Evolutionary conservation across 2,888 invertebrate genomes (phyloP).

Genomic region (Leucoma salicis): DNA sequence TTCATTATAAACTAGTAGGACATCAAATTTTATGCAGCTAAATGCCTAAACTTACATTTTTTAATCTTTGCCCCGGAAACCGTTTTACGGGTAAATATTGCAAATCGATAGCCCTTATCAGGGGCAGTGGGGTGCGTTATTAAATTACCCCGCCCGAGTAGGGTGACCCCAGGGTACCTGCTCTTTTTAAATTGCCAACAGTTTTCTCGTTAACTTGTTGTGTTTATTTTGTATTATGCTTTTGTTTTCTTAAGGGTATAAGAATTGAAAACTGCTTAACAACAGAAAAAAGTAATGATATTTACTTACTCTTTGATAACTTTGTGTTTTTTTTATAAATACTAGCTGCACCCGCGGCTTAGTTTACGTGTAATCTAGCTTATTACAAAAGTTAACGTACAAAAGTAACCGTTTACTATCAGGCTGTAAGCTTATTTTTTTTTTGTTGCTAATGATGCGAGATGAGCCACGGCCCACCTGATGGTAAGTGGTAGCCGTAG

Average conservation of each 20-base stretch:
- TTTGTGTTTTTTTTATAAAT: too few relatives aligned
- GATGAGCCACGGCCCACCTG: too few relatives aligned
- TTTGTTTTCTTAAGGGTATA: constrained; percentile 2
- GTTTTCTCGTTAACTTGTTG: constrained; percentile 6
- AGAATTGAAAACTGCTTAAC: background rate
- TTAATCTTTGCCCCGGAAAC: constrained; percentile 35
- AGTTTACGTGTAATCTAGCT: too few relatives aligned
- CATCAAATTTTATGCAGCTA: too few relatives aligned
- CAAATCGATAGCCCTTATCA: constrained; percentile 64
- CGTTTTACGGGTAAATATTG: constrained; percentile 57
- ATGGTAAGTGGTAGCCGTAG: too few relatives aligned
- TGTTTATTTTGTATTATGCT: constrained; percentile 16
- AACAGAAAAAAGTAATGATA: background rate
- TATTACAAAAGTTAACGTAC: too few relatives aligned
- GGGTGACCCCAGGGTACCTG: constrained; percentile 22
- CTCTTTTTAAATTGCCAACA: constrained; percentile 19
- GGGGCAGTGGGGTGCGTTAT: constrained; percentile 46
- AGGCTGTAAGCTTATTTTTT: too few relatives aligned
- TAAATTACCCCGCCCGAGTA: constrained; percentile 53
- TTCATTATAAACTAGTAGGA: too few relatives aligned
- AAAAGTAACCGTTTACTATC: too few relatives aligned
- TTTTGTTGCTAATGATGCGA: too few relatives aligned
- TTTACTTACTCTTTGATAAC: background rate
- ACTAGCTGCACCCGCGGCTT: too few relatives aligned
- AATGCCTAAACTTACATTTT: background rate